Base-by-base conservation (phyloP, 2,888 invertebrate genomes). In the Hydraecia micacea region DNA sequence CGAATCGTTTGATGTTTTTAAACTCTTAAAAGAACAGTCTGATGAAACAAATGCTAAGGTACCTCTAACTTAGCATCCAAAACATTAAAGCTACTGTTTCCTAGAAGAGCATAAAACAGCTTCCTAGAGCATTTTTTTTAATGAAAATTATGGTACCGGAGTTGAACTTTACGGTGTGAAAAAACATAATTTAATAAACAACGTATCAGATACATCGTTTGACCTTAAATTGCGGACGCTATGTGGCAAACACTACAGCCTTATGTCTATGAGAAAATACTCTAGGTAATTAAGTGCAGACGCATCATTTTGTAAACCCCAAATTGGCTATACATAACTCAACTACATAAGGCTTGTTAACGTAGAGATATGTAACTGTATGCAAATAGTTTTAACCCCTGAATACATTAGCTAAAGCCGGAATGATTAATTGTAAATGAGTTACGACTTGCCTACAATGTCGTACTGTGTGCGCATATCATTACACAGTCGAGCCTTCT, bases 351-450 rank as follows among this genome's bases (percentile, higher is more conserved):
- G 60, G 79, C 81, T 80, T 75, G 86, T 87, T 87, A 85, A 84
- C 79, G 77, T 78, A 80, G 81, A 89, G 80, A 89, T 89, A 88
- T 87, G 87, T 88, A 85, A 87, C 88, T 76, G 79, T 89, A 89
- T 89, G 89, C 89, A 89, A 89, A 89, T 89, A 87, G 89, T 84
- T 87, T 87, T 87, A 89, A 86, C 89, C 87, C 84, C 74, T 78
- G 89, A 88, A 89, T 89, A 89, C 76, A 89, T 89, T 88, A 89
- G 75, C 77, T 84, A 84, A 89, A 87, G 84, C 88, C 74, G 60
- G 80, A 75, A 86, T 85, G 86, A 86, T 87, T 87, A 83, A 85
- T 88, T 82, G 80, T 88, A 87, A 85, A 87, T 88, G 87, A 88
- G 85, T 88, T 86, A 88, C 86, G 79, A 87, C 80, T 82, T 88